These are phyloP conservation scores for Arion vulgaris DNA, from an alignment of 1,140 invertebrate species.

Conservation along the genomic window DNA sequence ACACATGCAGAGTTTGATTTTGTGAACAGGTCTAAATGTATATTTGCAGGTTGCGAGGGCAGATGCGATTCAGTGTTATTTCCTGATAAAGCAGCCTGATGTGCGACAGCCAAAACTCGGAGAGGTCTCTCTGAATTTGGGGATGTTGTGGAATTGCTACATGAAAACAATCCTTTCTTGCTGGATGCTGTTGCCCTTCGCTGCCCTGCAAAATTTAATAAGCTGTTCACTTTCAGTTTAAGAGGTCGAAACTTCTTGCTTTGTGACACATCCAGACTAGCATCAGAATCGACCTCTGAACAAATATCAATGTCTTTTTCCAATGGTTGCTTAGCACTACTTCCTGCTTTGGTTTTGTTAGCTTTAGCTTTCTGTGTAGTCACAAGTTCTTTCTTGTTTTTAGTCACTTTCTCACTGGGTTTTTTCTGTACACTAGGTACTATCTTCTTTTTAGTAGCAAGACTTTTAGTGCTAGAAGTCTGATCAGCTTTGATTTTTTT, in stretches of 20 bases:
- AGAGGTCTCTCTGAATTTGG: neutral
- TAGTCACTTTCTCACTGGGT: neutral
- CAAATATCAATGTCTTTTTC: constrained; percentile 8
- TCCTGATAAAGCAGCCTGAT: constrained; percentile 31
- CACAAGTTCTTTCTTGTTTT: neutral
- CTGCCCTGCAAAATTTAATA: constrained; percentile 40
- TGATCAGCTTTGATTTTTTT: constrained; percentile 3
- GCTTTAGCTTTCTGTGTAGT: neutral
- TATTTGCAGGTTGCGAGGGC: constrained; percentile 57
- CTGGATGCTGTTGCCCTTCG: constrained; percentile 3
- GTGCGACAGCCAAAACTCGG: constrained; percentile 40
- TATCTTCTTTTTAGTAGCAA: neutral
- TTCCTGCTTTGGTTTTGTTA: constrained; percentile 7
- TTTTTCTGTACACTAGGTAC: neutral
- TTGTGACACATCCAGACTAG: constrained; percentile 1
- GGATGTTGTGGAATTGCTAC: constrained; percentile 16
- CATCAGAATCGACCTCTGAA: constrained; percentile 22
- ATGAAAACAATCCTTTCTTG: constrained; percentile 34
- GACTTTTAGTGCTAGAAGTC: neutral
- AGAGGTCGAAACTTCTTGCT: constrained; percentile 50
- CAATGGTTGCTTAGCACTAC: neutral
- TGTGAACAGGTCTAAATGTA: constrained; percentile 62
- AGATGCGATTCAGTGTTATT: constrained; percentile 1
- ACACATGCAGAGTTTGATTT: constrained; percentile 59
- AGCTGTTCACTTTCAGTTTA: constrained; percentile 55